These are phyloP conservation scores for Aeoliscus strigatus DNA, from an alignment of 2,797 vertebrate species.

Conservation along the genomic window DNA sequence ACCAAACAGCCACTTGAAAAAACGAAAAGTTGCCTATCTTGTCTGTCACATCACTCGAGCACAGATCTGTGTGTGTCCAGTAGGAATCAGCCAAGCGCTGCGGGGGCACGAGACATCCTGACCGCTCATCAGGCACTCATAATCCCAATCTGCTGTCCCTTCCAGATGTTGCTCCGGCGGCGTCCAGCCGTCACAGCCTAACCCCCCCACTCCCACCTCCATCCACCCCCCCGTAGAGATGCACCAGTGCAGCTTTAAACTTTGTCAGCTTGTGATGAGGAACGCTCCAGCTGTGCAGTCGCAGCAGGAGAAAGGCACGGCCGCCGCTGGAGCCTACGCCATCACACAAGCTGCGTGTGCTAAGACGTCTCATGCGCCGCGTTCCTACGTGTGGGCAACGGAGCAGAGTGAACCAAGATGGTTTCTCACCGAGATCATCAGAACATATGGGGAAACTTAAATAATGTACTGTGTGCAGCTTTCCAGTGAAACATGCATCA, in stretches of 20 bases:
- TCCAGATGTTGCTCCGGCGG: conserved; percentile 62
- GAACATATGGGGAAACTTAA: conserved; percentile 34
- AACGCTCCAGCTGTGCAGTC: conserved; percentile 31
- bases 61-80: no score
- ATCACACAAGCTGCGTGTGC: conserved; percentile 48
- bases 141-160: conserved; percentile 18
- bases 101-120: conserved; percentile 1
- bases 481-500: no score
- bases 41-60: no score
- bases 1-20: no score
- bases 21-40: no score
- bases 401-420: conserved; percentile 32
- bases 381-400: conserved; percentile 16
- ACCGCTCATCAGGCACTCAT: conserved; percentile 8
- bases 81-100: background rate
- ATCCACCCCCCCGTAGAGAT: conserved; percentile 32
- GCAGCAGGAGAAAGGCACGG: conserved; percentile 19
- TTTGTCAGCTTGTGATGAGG: conserved; percentile 39
- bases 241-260: conserved; percentile 54
- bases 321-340: conserved; percentile 11
- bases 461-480: conserved; percentile 21
- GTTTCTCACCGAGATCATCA: conserved; percentile 23
- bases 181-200: conserved; percentile 43
- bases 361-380: conserved; percentile 24
- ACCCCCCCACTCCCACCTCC: conserved; percentile 28